A percentile compares a stretch with the other conserved stretches of the same genome.
Evolutionary conservation across 2,888 invertebrate species (phyloP).

Genomic region (Nomada ruficornis): DNA sequence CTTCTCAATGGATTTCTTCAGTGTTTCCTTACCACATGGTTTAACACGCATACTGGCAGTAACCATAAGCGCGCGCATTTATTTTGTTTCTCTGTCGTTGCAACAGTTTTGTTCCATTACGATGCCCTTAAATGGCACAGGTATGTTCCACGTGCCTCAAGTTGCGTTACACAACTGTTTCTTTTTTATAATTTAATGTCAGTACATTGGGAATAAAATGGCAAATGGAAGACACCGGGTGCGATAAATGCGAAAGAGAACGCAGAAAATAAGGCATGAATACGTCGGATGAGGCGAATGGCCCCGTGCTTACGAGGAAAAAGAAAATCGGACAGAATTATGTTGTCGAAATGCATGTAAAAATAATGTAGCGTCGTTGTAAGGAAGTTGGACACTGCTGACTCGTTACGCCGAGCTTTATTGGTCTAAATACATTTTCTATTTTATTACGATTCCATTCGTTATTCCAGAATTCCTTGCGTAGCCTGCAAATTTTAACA

Average conservation of each 20-base stretch:
- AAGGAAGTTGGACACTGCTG: constrained; percentile 11
- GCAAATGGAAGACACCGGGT: constrained; percentile 3
- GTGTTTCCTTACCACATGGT: neutral
- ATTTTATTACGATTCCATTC: constrained; percentile 21
- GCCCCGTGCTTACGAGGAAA: neutral
- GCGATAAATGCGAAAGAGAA: neutral
- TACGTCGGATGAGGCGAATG: neutral
- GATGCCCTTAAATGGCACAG: neutral
- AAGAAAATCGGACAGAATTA: neutral
- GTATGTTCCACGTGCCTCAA: neutral
- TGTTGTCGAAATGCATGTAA: constrained; percentile 24
- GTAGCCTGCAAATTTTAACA: neutral
- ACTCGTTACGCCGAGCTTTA: constrained; percentile 1
- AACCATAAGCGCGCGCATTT: neutral
- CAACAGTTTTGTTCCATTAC: neutral
- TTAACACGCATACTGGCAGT: neutral
- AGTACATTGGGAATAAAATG: constrained; percentile 8
- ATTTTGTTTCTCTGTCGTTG: neutral
- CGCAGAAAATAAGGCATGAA: neutral
- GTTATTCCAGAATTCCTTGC: neutral
- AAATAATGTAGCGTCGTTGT: constrained; percentile 13
- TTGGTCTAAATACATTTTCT: constrained; percentile 19
- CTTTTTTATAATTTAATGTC: neutral
- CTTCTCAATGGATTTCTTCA: neutral
- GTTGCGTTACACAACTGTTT: neutral